Percentiles rank a stretch among this genome's conserved stretches.
These are phyloP conservation scores for Syngnathus floridae DNA, from an alignment of 2,113 vertebrate species.

Conservation along the genomic window DNA sequence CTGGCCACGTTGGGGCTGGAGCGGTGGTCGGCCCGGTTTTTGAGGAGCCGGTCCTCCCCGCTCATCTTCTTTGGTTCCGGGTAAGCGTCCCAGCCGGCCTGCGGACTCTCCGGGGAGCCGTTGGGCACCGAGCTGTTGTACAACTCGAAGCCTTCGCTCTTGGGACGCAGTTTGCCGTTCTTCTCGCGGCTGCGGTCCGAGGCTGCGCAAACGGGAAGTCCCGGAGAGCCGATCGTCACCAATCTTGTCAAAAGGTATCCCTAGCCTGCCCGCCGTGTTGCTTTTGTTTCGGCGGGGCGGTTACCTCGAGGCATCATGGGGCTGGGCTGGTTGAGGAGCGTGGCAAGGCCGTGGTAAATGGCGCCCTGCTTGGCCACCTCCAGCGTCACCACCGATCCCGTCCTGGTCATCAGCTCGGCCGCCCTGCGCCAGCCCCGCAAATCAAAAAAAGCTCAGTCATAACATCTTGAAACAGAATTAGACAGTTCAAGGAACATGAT, in stretches of 20 bases:
- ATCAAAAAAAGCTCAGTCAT: neutral
- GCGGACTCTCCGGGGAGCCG: slow-evolving; percentile 90
- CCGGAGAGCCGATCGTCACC: too few relatives aligned
- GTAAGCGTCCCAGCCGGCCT: slow-evolving; percentile 85
- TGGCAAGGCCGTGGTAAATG: slow-evolving; percentile 95
- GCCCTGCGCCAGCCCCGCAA: slow-evolving; percentile 71
- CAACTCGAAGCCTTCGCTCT: slow-evolving; percentile 97
- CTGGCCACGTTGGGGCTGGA: slow-evolving; percentile 98
- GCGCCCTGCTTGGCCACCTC: slow-evolving; percentile 98
- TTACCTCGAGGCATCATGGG: slow-evolving; percentile 94
- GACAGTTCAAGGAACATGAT: too few relatives aligned
- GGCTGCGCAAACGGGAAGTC: slow-evolving; percentile 54
- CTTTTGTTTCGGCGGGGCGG: neutral
- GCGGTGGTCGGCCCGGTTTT: slow-evolving; percentile 89
- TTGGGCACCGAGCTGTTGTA: slow-evolving; percentile 88
- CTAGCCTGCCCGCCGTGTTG: too few relatives aligned
- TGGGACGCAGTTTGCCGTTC: slow-evolving; percentile 90
- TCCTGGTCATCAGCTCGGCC: slow-evolving; percentile 98
- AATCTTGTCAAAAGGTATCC: too few relatives aligned
- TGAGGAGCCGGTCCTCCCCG: slow-evolving; percentile 85
- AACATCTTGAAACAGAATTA: too few relatives aligned
- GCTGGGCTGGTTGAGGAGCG: slow-evolving; percentile 93
- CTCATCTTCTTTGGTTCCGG: slow-evolving; percentile 88
- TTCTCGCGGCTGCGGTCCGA: slow-evolving; percentile 82
- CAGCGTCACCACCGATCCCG: slow-evolving; percentile 92